Conservation (phyloP, 2,797 vertebrate species). For the Chloroceryle inda region DNA sequence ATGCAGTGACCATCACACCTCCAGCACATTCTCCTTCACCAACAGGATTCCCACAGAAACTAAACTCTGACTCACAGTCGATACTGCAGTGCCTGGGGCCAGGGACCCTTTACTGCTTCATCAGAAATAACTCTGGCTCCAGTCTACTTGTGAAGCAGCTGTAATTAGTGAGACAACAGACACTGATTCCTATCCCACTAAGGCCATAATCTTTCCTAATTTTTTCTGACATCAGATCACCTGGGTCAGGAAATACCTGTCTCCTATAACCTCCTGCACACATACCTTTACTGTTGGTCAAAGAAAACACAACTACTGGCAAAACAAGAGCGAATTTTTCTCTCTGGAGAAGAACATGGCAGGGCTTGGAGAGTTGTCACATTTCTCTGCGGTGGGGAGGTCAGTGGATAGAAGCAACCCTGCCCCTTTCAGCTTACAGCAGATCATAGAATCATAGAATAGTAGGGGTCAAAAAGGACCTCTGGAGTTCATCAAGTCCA, state of each 20-base stretch:
- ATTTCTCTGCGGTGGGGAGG: background rate
- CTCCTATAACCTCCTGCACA: background rate
- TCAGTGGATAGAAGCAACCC: background rate
- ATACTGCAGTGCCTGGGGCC: rapidly evolving
- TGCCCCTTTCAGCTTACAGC: background rate
- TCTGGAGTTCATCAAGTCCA: too few species aligned
- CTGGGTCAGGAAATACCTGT: background rate
- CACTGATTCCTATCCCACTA: background rate
- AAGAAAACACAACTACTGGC: background rate
- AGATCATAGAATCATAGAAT: background rate
- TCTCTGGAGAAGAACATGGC: background rate
- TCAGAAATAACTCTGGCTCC: background rate
- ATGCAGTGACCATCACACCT: rapidly evolving
- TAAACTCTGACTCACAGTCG: background rate
- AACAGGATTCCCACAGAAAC: background rate
- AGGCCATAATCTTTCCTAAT: background rate
- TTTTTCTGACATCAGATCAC: background rate
- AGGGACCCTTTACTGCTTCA: background rate
- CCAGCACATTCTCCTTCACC: background rate
- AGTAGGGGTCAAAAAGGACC: too few species aligned
- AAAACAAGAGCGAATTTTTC: background rate
- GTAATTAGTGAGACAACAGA: background rate
- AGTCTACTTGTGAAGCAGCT: background rate
- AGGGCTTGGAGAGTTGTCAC: background rate
- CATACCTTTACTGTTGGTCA: background rate